Percentiles rank a stretch among this genome's conserved stretches.
phyloP scores from a whole-genome alignment of 2,888 invertebrate genomes.

The Teleiodes luculella region DNA sequence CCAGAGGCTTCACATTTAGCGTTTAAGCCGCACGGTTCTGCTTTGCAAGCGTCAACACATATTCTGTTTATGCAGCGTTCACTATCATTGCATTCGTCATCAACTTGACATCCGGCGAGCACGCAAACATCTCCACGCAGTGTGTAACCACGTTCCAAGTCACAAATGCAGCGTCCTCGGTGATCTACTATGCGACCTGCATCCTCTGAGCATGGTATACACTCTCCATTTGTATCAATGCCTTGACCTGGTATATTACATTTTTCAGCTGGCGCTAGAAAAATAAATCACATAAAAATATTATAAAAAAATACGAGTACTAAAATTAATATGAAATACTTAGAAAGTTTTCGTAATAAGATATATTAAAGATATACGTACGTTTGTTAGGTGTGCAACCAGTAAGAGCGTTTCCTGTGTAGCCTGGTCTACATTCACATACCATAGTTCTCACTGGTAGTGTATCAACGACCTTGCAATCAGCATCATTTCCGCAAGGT shows the following conservation, averaged over 20 bases:
- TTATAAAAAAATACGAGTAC: not conserved
- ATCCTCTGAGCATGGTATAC: slow-evolving; percentile 84
- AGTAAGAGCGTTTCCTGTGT: slow-evolving; percentile 90
- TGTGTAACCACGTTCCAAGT: slow-evolving; percentile 86
- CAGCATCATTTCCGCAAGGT: slow-evolving; percentile 90
- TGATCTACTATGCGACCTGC: slow-evolving; percentile 87
- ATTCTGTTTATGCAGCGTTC: slow-evolving; percentile 87
- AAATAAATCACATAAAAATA: not conserved
- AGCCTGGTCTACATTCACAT: slow-evolving; percentile 91
- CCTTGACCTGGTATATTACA: slow-evolving; percentile 89
- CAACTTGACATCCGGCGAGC: slow-evolving; percentile 84
- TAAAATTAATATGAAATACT: no score
- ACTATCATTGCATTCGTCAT: slow-evolving; percentile 87
- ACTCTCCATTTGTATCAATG: slow-evolving; percentile 86
- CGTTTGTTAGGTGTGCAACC: slow-evolving; percentile 85
- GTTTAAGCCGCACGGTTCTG: slow-evolving; percentile 85
- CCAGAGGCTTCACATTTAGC: slow-evolving; percentile 88
- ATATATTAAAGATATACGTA: slow-evolving; percentile 57
- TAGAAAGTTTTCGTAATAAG: no score
- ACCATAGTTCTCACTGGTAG: slow-evolving; percentile 92
- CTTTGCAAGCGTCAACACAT: slow-evolving; percentile 88
- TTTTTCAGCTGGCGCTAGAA: slow-evolving; percentile 74
- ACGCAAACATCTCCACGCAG: slow-evolving; percentile 88
- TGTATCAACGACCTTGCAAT: slow-evolving; percentile 88
- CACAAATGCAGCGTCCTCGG: slow-evolving; percentile 90